Evolutionary conservation across 1,140 invertebrate genomes (phyloP).

Genomic region (Papilio dardanus): DNA sequence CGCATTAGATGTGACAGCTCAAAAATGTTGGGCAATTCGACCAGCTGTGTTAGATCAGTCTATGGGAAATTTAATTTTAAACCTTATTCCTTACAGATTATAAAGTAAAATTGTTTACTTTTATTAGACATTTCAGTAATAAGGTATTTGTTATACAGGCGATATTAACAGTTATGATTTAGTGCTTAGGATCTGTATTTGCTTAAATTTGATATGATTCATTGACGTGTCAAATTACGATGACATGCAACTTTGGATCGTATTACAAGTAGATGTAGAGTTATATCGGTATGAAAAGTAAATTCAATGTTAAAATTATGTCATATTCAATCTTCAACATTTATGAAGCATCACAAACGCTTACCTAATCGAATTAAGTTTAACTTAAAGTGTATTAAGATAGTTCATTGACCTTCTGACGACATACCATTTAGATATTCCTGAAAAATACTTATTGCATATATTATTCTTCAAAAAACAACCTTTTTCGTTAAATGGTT

Average conservation of each 20-base stretch:
- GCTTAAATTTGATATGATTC: constrained; percentile 5
- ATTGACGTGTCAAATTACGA: background rate
- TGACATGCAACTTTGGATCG: background rate
- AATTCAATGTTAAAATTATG: constrained; percentile 15
- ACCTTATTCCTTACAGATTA: background rate
- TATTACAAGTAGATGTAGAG: background rate
- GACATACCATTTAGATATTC: background rate
- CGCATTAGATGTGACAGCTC: constrained; percentile 31
- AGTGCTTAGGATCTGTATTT: background rate
- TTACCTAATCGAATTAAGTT: constrained; percentile 18
- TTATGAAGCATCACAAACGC: constrained; percentile 6
- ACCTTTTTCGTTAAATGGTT: background rate
- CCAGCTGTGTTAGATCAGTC: constrained; percentile 7
- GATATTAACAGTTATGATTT: background rate
- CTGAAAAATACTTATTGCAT: background rate
- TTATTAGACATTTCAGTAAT: background rate
- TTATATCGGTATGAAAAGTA: background rate
- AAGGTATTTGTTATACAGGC: background rate
- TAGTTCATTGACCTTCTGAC: background rate
- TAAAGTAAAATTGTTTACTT: background rate
- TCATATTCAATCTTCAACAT: constrained; percentile 16
- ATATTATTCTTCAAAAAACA: no score
- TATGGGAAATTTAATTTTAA: background rate
- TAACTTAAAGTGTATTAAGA: background rate
- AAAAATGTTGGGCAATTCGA: constrained; percentile 34